Evolutionary conservation across 2,888 invertebrate species (phyloP), one percentile per base, ranked within the genome.

Genomic region (Patella caerulea): DNA sequence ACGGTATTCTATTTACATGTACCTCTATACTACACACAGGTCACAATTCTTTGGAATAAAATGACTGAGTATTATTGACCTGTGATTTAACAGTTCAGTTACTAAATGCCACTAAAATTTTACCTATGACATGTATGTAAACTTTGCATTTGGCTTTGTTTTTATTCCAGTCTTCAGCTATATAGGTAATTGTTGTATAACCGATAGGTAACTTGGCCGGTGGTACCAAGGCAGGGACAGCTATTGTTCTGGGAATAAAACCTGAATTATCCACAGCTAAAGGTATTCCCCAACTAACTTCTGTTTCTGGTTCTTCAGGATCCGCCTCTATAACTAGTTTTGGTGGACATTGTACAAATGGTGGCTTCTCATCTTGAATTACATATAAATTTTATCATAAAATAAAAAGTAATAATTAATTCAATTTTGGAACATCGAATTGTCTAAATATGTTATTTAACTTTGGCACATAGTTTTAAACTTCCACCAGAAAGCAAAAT

Each of bases 71-170:
- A 75, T 17, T n/a, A 19, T 17, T 17, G 75, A 15, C 15, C 14
- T 14, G 52, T 9, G 45, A 56, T 19, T 15, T 45, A 7, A 45
- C 7, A 9, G 9, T 7, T 45, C 9, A 45, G 7, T 45, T 45
- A 45, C 9, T 45, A 45, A 45, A 45, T 45, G 9, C 1, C 45
- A 45, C 45, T 19, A 17, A n/a, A 14, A 59, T 71, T 81, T 81
- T 79, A 91, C 91, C 91, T 85, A 78, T 82, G 24, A 95, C 93
- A 73, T 90, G 92, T 14, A 95, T 92, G 34, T 91, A 92, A 85
- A 95, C 94, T 79, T 92, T 92, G 86, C 95, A 95, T 77, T 93
- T 93, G 0, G 93, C 94, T 81, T 92, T 93, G 87, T 95, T 95
- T 70, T 93, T 93, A 78, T 92, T 93, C 2, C 92, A 89, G 90